Evolutionary conservation across 1,140 invertebrate genomes (phyloP), one percentile per base, ranked within the genome.

Genomic region (Rhopalosiphum maidis): DNA sequence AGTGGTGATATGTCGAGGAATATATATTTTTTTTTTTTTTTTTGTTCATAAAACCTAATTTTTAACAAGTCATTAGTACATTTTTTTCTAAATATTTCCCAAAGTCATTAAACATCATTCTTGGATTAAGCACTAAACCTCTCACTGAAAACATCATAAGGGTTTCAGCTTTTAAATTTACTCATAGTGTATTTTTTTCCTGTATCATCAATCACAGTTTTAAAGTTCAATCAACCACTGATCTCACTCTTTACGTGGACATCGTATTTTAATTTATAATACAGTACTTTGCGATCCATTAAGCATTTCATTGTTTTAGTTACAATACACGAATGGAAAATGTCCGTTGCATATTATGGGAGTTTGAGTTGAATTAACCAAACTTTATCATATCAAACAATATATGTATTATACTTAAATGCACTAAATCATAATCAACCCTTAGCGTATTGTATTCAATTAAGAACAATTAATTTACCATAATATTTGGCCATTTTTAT

Each of bases 201-300:
- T 35, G 6, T n/a, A 30, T 87, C 86, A 87, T 87, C 86, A 87
- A 87, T 87, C 43, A 87, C 43, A 48, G 86, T 87, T 87, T 87
- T 86, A 46, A 30, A 23, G 25, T 48, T 87, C 86, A 87, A 48
- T 87, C 46, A 87, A 48, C 46, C 6, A 23, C 18, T 87, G 15
- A 87, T 87, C 46, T 51, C 11, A 22, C 25, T 48, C 41, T 48
- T 46, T 25, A 86, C 4, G 43, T 21, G 9, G 4, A 46, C 30
- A 48, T n/a, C 25, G 11, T 46, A 86, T 77, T n/a, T 77, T n/a
- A n/a, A 18, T 77, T 35, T 77, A 77, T 77, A 35, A n/a, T 9
- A 77, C 30, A 77, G 15, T 77, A 35, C 30, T n/a, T 77, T 35
- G 0, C n/a, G 60, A 77, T 77, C n/a, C 30, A n/a, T n/a, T 77